Percentiles rank a stretch among this genome's conserved stretches.
Conservation (phyloP, 2,888 invertebrate genomes). For the Morpho helenor region DNA sequence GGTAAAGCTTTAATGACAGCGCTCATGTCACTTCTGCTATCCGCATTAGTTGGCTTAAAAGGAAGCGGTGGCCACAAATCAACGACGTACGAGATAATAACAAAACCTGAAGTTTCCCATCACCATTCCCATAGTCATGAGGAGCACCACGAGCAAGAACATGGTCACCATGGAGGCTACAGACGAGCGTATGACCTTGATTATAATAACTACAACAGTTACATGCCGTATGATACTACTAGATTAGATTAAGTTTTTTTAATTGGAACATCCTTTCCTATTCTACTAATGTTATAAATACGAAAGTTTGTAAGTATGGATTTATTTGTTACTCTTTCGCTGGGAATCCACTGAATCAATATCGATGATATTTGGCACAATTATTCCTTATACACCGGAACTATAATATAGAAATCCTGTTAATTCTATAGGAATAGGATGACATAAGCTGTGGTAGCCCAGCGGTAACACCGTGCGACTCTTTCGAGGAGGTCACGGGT, state of each 20-base stretch:
- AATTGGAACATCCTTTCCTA: too few species aligned
- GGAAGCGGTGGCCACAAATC: constrained; percentile 83
- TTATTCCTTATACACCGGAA: too few species aligned
- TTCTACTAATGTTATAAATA: too few species aligned
- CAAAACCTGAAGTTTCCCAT: constrained; percentile 88
- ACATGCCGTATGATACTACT: constrained; percentile 63
- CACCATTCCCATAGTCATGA: constrained; percentile 85
- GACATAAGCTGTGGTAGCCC: too few species aligned
- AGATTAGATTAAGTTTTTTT: constrained; percentile 3
- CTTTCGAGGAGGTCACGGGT: too few species aligned
- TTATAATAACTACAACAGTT: constrained; percentile 67
- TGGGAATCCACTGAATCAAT: too few species aligned
- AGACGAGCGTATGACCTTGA: constrained; percentile 73
- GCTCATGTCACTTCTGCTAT: constrained; percentile 86
- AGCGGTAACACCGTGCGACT: too few species aligned
- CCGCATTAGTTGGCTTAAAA: constrained; percentile 88
- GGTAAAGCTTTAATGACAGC: constrained; percentile 93
- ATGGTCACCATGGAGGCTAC: constrained; percentile 77
- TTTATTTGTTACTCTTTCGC: too few species aligned
- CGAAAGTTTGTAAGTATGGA: too few species aligned
- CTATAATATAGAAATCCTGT: too few species aligned
- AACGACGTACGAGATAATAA: constrained; percentile 90
- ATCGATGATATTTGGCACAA: too few species aligned
- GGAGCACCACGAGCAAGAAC: constrained; percentile 78
- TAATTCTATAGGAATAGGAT: too few species aligned